A percentile compares a stretch with the other conserved stretches of the same genome.
These are phyloP conservation scores for Napeogenes sylphis DNA, from an alignment of 2,888 invertebrate species.

Conservation along the genomic window DNA sequence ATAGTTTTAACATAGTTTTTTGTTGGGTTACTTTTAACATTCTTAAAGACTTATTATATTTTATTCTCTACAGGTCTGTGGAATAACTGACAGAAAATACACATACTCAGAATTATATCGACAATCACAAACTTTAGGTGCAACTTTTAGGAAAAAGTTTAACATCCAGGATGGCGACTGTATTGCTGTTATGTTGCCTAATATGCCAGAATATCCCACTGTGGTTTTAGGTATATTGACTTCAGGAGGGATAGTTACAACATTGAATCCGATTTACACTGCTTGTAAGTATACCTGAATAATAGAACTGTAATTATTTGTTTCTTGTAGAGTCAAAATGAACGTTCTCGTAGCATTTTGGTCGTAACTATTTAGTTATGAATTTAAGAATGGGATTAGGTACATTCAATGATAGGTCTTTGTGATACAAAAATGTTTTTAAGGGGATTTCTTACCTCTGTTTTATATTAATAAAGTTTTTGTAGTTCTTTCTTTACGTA, in stretches of 20 bases:
- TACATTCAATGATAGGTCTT: too few species aligned
- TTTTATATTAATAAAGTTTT: too few species aligned
- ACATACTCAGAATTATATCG: constrained; percentile 59
- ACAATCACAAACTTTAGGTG: constrained; percentile 73
- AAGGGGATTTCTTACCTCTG: too few species aligned
- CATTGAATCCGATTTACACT: constrained; percentile 82
- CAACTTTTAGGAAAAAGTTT: constrained; percentile 76
- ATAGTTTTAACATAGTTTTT: too few species aligned
- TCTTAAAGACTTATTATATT: too few species aligned
- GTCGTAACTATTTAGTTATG: too few species aligned
- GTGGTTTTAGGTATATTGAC: constrained; percentile 77
- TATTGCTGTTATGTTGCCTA: constrained; percentile 80
- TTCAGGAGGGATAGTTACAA: constrained; percentile 79
- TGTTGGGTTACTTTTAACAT: too few species aligned
- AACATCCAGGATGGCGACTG: constrained; percentile 78
- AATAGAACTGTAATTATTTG: background rate
- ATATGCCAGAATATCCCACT: constrained; percentile 81
- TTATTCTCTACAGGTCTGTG: constrained; percentile 35
- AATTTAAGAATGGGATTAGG: too few species aligned
- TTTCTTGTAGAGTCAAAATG: too few species aligned
- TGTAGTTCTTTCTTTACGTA: too few species aligned
- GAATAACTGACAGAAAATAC: constrained; percentile 36
- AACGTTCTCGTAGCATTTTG: too few species aligned
- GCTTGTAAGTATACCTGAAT: constrained; percentile 46
- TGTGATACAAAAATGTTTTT: too few species aligned